A percentile compares a stretch with the other conserved stretches of the same genome.
Conservation (phyloP, 2,888 invertebrate species). For the Nemotelus nigrinus region DNA sequence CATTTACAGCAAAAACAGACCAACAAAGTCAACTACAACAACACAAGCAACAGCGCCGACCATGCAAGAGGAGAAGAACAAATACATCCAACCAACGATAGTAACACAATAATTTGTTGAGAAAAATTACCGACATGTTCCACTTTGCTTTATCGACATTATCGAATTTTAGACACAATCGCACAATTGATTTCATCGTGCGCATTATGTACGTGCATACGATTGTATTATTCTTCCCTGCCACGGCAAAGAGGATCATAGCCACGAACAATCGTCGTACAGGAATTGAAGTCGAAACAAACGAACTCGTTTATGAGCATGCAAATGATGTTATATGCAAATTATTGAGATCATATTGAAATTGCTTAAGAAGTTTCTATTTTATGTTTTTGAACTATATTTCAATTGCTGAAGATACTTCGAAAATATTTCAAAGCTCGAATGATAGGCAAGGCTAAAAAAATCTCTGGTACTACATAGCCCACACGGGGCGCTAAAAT, state of each 20-base stretch:
- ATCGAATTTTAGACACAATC: conserved; percentile 33
- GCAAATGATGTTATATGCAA: conserved; percentile 30
- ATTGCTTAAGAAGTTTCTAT: neutral
- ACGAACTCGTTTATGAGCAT: neutral
- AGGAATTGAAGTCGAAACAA: no score
- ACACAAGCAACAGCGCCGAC: no score
- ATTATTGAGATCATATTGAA: conserved; percentile 28
- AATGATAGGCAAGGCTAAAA: no score
- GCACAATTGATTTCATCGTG: conserved; percentile 40
- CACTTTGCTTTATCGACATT: conserved; percentile 35
- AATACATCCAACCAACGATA: no score
- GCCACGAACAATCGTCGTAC: neutral
- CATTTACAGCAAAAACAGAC: neutral
- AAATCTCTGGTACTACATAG: no score
- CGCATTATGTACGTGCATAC: neutral
- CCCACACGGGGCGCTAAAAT: no score
- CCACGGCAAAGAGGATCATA: neutral
- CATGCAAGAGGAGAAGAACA: no score
- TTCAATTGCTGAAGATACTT: no score
- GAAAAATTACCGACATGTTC: conserved; percentile 39
- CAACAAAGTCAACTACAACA: no score
- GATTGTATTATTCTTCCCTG: no score
- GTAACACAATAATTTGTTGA: conserved; percentile 40
- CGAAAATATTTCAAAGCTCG: no score
- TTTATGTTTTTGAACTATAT: no score